Conservation (phyloP, 1,140 invertebrate genomes). For the Drosophila mauritiana region DNA sequence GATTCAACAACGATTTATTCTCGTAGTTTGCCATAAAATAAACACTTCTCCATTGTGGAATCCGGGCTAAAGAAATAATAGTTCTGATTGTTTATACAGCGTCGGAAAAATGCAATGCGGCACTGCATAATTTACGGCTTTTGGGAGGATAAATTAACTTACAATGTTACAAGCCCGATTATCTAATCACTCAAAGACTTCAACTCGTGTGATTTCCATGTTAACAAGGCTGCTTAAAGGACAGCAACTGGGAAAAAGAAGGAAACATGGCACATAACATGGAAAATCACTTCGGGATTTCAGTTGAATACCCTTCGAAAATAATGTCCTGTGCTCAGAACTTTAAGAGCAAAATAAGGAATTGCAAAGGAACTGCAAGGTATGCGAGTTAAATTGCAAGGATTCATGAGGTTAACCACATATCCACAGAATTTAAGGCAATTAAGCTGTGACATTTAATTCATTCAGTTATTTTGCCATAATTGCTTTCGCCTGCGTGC, state of each 20-base stretch:
- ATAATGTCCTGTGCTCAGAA: background rate
- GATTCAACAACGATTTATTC: conserved; percentile 22
- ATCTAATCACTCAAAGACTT: conserved; percentile 24
- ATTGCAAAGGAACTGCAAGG: background rate
- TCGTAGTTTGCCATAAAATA: conserved; percentile 24
- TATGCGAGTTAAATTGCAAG: background rate
- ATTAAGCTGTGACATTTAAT: conserved; percentile 5
- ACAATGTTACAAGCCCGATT: conserved; percentile 25
- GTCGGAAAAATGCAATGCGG: conserved; percentile 15
- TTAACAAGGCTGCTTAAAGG: conserved; percentile 17
- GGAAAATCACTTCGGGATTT: conserved; percentile 28
- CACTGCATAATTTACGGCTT: conserved; percentile 14
- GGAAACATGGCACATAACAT: conserved; percentile 21
- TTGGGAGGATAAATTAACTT: background rate
- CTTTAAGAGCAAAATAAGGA: background rate
- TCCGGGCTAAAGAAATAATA: conserved; percentile 24
- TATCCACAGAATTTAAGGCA: background rate
- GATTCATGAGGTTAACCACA: background rate
- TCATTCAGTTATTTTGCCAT: conserved; percentile 20
- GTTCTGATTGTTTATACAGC: conserved; percentile 15
- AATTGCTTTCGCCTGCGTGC: conserved; percentile 27
- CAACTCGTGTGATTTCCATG: conserved; percentile 25
- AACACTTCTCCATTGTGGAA: conserved; percentile 33
- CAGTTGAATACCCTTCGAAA: background rate
- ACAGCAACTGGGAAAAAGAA: conserved; percentile 4